Conservation (phyloP, 2,797 vertebrate species). For the Lophius americanus region DNA sequence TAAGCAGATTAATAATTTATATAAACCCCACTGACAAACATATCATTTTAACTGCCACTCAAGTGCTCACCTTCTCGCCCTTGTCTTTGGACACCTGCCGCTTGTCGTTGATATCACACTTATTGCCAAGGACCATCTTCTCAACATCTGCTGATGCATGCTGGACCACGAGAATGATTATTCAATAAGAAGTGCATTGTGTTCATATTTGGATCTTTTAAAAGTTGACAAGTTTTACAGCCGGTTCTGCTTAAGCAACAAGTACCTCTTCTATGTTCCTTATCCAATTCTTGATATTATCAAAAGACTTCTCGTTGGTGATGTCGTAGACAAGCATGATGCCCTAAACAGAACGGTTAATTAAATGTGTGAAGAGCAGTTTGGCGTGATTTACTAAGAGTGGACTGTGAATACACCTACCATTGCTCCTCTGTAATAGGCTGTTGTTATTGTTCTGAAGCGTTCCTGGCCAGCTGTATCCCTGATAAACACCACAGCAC, state of each 20-base stretch:
- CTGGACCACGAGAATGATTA: constrained; percentile 67
- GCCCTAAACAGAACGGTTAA: constrained; percentile 80
- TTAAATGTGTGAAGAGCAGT: background rate
- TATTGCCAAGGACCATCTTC: constrained; percentile 99
- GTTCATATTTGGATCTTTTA: background rate
- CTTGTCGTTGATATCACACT: constrained; percentile 97
- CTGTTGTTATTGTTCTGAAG: constrained; percentile 97
- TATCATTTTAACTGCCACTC: background rate
- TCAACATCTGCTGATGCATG: constrained; percentile 96
- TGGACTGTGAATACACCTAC: constrained; percentile 67
- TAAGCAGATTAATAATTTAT: background rate
- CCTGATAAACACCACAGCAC: constrained; percentile 75
- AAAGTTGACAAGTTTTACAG: background rate
- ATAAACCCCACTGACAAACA: background rate
- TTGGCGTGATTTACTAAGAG: background rate
- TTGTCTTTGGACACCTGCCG: constrained; percentile 95
- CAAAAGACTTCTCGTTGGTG: constrained; percentile 98
- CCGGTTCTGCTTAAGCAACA: background rate
- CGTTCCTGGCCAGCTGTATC: constrained; percentile 98
- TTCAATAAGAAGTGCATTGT: background rate
- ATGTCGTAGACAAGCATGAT: constrained; percentile 99
- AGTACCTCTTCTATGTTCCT: constrained; percentile 97
- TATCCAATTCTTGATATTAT: constrained; percentile 99
- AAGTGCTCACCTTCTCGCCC: constrained; percentile 89
- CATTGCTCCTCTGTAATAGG: constrained; percentile 98